Evolutionary conservation across 2,888 invertebrate genomes (phyloP), one percentile per base, ranked within the genome.

Genomic region (Fragum sueziense): DNA sequence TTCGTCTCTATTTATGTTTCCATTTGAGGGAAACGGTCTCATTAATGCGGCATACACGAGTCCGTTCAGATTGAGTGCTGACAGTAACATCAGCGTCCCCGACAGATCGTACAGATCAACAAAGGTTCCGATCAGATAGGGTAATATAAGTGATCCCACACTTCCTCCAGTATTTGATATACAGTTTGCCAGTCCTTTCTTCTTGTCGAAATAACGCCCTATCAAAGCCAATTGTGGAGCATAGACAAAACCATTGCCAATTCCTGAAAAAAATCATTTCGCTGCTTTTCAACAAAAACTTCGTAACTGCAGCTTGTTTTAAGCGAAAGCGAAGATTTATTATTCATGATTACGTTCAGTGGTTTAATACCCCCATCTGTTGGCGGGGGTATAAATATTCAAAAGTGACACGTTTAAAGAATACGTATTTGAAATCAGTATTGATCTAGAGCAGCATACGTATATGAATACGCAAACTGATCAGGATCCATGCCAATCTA

Each of bases 161-260:
- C 86, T 82, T 9, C 76, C 82, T 17, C 85, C 85, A 9, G 80
- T 68, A 9, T 77, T 70, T 2, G 80, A 70, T 2, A 86, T 51
- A n/a, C 82, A 80, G 70, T 82, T 86, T 6, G 86, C 85, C 7
- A 86, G 62, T 22, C 86, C 82, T 52, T 82, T 72, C 22, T 73
- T 74, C 37, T 84, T 82, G 34, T 86, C 74, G 71, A 86, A 86
- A 67, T 85, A 85, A 11, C 69, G 76, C 11, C 80, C 77, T 0
- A 86, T 37, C 20, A 81, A 62, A 6, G 84, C 51, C 2, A 70
- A 75, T 0, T 79, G 68, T 20, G 86, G 82, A 7, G 78, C 67
- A 22, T 72, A 74, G 2, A 84, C 62, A 11, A 85, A 74, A 6
- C 81, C 82, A 17, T 51, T 70, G n/a, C 78, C 82, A 9, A 76